These are phyloP conservation scores for Parauchenoglanis punctatus DNA, from an alignment of 2,797 vertebrate species.

Conservation along the genomic window DNA sequence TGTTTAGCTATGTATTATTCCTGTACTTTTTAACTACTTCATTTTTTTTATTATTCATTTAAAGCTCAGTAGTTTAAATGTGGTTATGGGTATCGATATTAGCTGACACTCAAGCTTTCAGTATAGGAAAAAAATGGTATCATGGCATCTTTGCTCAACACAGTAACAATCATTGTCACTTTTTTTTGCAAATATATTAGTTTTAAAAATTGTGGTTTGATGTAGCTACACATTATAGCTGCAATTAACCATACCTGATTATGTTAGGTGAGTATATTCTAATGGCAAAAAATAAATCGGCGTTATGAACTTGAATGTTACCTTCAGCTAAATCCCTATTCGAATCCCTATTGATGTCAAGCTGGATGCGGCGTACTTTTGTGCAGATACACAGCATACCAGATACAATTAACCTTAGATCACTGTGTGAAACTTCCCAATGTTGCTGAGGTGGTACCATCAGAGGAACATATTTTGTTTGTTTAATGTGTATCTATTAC, in stretches of 20 bases:
- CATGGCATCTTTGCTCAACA: neutral
- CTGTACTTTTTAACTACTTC: neutral
- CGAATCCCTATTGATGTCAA: neutral
- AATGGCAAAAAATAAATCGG: neutral
- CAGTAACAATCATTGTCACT: neutral
- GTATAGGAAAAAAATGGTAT: neutral
- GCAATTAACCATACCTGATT: neutral
- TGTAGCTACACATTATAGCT: neutral
- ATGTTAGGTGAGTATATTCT: no score
- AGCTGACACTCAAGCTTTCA: neutral
- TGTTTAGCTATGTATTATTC: neutral
- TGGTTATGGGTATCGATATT: neutral
- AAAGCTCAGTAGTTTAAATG: neutral
- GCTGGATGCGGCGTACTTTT: neutral
- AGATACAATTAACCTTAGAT: neutral
- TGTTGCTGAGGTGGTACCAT: neutral
- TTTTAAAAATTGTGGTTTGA: neutral
- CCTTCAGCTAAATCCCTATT: neutral
- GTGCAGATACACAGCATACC: neutral
- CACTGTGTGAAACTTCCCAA: neutral
- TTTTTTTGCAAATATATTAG: neutral
- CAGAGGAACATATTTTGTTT: neutral
- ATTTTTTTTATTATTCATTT: neutral
- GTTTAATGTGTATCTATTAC: neutral
- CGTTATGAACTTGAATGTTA: neutral